A percentile compares a stretch with the other conserved stretches of the same genome.
Conservation (phyloP, 2,113 vertebrate genomes). For the Solenodon paradoxus region DNA sequence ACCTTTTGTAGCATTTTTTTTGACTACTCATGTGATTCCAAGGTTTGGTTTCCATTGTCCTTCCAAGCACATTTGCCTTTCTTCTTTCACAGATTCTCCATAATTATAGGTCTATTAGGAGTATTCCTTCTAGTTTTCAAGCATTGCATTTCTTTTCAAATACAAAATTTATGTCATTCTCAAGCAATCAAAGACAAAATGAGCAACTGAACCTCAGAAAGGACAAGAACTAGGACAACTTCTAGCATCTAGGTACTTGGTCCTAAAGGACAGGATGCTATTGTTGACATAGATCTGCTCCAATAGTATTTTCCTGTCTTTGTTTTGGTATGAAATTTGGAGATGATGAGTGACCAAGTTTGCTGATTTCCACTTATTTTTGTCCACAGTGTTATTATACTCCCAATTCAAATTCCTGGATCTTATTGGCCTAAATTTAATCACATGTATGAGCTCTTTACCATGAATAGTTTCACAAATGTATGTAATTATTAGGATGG, state of each 20-base stretch:
- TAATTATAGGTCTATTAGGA: not conserved
- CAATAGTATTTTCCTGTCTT: not conserved
- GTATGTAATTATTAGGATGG: not conserved
- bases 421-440: not conserved
- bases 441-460: not conserved
- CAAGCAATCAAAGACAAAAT: not conserved
- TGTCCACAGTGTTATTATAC: not conserved
- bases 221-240: not conserved
- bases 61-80: not conserved
- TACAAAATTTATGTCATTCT: not conserved
- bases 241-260: slow-evolving; percentile 2
- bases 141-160: not conserved
- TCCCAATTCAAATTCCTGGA: not conserved
- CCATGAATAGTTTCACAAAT: not conserved
- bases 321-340: too few relatives aligned
- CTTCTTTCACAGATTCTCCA: not conserved
- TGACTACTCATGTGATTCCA: not conserved
- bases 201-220: slow-evolving; percentile 23
- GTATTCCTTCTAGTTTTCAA: not conserved
- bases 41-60: not conserved
- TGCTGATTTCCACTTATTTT: too few relatives aligned
- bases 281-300: not conserved
- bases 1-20: not conserved
- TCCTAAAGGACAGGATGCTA: not conserved
- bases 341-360: too few relatives aligned